Percentiles rank a stretch among this genome's conserved stretches.
These are phyloP conservation scores for Apotomis turbidana DNA, from an alignment of 2,888 invertebrate species.

Conservation along the genomic window DNA sequence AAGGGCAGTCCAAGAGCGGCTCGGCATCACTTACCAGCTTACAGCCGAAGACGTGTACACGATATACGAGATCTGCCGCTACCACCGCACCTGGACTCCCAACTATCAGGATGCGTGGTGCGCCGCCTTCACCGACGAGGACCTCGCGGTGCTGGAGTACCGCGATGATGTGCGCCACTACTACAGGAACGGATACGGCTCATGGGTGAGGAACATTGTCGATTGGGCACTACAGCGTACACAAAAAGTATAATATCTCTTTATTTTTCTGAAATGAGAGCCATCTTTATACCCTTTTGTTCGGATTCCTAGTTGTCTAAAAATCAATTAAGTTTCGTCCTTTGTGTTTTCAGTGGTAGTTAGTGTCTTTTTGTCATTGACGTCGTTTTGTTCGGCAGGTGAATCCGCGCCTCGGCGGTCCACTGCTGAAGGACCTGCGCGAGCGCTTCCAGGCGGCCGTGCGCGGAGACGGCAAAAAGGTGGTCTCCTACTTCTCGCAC, in stretches of 20 bases:
- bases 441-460: conserved; percentile 62
- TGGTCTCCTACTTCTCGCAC: conserved; percentile 86
- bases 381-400: conserved; percentile 7
- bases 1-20: conserved; percentile 62
- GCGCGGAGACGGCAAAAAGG: conserved; percentile 61
- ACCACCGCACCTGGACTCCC: conserved; percentile 83
- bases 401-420: conserved; percentile 80
- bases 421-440: conserved; percentile 85
- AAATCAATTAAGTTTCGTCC: too few species aligned
- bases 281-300: too few species aligned
- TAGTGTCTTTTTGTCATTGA: too few species aligned
- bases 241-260: background rate
- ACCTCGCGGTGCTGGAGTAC: conserved; percentile 87
- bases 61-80: conserved; percentile 89
- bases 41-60: conserved; percentile 68
- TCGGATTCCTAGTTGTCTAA: too few species aligned
- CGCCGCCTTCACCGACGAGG: conserved; percentile 84
- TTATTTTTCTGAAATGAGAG: too few species aligned
- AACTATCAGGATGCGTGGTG: conserved; percentile 86
- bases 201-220: conserved; percentile 40
- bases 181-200: conserved; percentile 68
- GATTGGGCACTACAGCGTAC: too few species aligned
- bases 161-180: conserved; percentile 87
- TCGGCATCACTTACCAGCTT: conserved; percentile 62
- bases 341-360: too few species aligned